Percentiles rank a stretch among this genome's conserved stretches.
Evolutionary conservation across 2,797 vertebrate genomes (phyloP).

Genomic region (Hafferia zeledoni): DNA sequence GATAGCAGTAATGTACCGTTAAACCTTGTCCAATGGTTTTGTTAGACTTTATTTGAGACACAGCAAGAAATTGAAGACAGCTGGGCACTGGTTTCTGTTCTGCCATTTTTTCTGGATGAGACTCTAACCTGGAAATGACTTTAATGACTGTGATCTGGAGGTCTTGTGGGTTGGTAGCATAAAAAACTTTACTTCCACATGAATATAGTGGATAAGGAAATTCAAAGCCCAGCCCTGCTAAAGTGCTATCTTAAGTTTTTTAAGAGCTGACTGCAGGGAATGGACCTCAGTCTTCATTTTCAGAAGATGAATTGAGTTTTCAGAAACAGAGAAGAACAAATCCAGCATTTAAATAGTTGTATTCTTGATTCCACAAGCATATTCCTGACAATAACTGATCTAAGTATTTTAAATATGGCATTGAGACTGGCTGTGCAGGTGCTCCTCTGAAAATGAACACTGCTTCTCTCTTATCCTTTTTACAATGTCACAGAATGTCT

Average conservation of each 20-base stretch:
- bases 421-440: not conserved
- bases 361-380: not conserved
- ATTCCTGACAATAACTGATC: not conserved
- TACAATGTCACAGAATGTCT: not conserved
- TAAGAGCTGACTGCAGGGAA: not conserved
- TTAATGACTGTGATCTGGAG: not conserved
- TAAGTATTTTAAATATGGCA: not conserved
- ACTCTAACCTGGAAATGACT: not conserved
- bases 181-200: not conserved
- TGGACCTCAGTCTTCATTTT: not conserved
- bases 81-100: not conserved
- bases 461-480: not conserved
- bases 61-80: not conserved
- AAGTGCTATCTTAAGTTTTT: not conserved
- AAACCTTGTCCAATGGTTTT: conserved; percentile 17
- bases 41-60: not conserved
- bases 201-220: not conserved
- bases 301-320: not conserved
- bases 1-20: not conserved
- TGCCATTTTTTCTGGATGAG: not conserved
- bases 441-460: not conserved
- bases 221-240: not conserved
- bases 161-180: not conserved
- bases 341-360: not conserved
- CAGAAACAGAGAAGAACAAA: not conserved